Evolutionary conservation across 2,888 invertebrate species (phyloP).

Genomic region (Cephus nigrinus): DNA sequence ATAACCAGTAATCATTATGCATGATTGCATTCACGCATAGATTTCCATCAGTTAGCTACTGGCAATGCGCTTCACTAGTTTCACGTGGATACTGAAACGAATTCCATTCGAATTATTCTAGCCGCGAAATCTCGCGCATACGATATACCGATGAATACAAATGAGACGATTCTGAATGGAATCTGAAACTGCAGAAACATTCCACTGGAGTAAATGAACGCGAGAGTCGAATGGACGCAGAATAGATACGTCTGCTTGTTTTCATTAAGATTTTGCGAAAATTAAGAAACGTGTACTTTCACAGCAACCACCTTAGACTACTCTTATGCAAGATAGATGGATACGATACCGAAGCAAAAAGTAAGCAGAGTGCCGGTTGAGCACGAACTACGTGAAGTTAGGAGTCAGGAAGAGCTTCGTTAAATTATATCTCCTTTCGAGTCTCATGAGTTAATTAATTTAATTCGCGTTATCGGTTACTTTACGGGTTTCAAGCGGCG

Average conservation of each 20-base stretch:
- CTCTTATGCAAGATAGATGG: not conserved
- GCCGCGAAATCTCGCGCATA: not conserved
- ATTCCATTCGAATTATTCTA: conserved; percentile 14
- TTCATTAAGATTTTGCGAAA: not conserved
- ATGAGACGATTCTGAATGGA: conserved; percentile 19
- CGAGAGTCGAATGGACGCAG: not conserved
- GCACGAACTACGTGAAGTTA: conserved; percentile 1
- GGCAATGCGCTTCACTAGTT: not conserved
- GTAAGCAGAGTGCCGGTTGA: not conserved
- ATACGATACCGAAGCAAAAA: not conserved
- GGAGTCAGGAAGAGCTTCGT: conserved; percentile 2
- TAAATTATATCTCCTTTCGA: not conserved
- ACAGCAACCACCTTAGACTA: not conserved
- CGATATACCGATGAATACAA: conserved; percentile 17
- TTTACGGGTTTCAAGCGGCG: conserved; percentile 1
- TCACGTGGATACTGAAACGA: not conserved
- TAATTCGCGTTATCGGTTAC: conserved; percentile 1
- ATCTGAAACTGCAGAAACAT: conserved; percentile 10
- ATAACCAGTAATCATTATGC: not conserved
- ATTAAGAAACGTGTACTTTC: not conserved
- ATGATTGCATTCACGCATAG: not conserved
- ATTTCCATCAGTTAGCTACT: not conserved
- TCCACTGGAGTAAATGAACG: not conserved
- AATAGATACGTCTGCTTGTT: not conserved
- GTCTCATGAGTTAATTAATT: conserved; percentile 4